Evolutionary conservation across 2,888 invertebrate species (phyloP), one percentile per base, ranked within the genome.

Genomic region (Ophonus ardosiacus): DNA sequence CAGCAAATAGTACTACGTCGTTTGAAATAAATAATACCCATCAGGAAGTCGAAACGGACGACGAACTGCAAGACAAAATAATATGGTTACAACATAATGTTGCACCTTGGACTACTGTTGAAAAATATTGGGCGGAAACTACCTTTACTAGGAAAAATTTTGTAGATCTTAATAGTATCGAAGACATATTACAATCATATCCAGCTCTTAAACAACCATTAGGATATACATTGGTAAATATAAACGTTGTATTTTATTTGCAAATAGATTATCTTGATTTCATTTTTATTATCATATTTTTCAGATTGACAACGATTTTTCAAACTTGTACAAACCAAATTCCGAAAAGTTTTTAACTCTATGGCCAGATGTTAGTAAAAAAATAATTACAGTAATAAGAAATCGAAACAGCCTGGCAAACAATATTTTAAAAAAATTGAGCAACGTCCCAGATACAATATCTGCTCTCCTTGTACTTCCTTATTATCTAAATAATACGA

Each of bases 191-290:
- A 15, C 18, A 61, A 61, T 7, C 17, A 7, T 61, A 61, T 18
- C 61, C 21, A 61, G 18, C 61, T 17, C 17, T 61, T 2, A 61
- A 61, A 61, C 15, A 61, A 61, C 18, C 61, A 7, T 61, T 61
- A 6, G 61, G 15, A 61, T 61, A 61, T 61, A 15, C 61, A 61
- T 18, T 61, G 61, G 61, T 61, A 61, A 61, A 61, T 40, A 40
- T 40, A n/a, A 17, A 61, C 5, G 17, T 18, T 18, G 13, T 17
- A n/a, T 61, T 61, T 18, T 61, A 18, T 61, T 15, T 15, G 17
- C 4, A 61, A 61, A 18, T 13, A 6, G 8, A 61, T 13, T 61
- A 18, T 61, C 18, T 15, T 61, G 18, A 61, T 61, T 61, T 18
- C 6, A 61, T 7, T 17, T 18, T 61, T 8, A 7, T 18, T 15